phyloP scores from a whole-genome alignment of 2,113 vertebrate species.

The Callipepla californica region DNA sequence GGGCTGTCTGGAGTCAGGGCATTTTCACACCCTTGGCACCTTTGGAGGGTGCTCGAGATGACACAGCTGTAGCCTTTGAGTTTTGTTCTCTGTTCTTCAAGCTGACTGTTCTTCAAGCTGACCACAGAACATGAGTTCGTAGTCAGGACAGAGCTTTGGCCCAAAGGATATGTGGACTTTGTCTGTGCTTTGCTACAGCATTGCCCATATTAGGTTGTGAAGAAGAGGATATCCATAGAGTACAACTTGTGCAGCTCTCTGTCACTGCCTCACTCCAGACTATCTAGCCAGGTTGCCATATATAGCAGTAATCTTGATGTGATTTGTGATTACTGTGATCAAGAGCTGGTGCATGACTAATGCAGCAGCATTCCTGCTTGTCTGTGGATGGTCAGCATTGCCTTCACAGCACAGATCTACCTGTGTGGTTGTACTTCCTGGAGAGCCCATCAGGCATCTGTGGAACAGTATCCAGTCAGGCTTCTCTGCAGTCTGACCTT shows the following conservation, averaged over 20 bases:
- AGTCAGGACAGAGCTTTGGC: neutral
- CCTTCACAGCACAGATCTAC: neutral
- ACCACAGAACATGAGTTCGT: neutral
- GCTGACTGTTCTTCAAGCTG: neutral
- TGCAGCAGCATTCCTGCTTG: neutral
- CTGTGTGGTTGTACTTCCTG: neutral
- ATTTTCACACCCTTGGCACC: neutral
- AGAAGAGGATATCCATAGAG: conserved; percentile 11
- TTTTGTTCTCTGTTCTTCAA: neutral
- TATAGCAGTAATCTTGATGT: conserved; percentile 54
- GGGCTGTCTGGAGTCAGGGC: neutral
- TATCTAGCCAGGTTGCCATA: conserved; percentile 57
- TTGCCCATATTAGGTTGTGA: conserved; percentile 57
- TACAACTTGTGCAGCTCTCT: conserved; percentile 17
- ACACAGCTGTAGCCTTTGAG: neutral
- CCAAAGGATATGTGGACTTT: neutral
- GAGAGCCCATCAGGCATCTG: neutral
- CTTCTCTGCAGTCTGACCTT: neutral
- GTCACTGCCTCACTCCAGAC: neutral
- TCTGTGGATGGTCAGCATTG: neutral
- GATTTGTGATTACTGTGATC: conserved; percentile 40
- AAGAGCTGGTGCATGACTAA: conserved; percentile 13
- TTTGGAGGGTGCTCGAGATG: neutral
- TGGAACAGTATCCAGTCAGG: neutral
- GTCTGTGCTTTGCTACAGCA: neutral